phyloP scores from a whole-genome alignment of 2,113 vertebrate genomes.

The Poecile atricapillus region DNA sequence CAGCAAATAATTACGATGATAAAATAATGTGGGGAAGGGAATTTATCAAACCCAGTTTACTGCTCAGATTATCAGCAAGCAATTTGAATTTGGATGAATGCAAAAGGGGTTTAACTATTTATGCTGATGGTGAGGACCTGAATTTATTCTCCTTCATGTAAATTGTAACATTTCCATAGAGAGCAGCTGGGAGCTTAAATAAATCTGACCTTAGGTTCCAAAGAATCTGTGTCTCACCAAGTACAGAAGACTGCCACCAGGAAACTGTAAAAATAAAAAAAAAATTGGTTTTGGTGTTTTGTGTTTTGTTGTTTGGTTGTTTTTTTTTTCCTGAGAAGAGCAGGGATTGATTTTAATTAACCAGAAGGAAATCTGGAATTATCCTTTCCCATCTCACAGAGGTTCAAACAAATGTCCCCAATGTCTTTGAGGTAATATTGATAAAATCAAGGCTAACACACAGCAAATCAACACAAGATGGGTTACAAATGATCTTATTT shows the following conservation, averaged over 20 bases:
- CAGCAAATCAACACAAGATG: neutral
- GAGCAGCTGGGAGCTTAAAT: neutral
- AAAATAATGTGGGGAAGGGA: slow-evolving; percentile 6
- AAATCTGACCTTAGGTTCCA: neutral
- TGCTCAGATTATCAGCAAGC: neutral
- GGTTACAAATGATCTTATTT: neutral
- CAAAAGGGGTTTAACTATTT: neutral
- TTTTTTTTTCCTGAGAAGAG: neutral
- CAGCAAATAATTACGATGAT: slow-evolving; percentile 33
- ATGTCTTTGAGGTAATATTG: neutral
- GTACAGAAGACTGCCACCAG: neutral
- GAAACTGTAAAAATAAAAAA: neutral
- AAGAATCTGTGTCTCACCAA: neutral
- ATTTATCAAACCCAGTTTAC: slow-evolving; percentile 24
- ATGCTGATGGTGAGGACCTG: neutral
- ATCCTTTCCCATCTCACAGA: neutral
- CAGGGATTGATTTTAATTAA: neutral
- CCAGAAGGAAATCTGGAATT: neutral
- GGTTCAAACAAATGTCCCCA: neutral
- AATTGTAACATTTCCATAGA: neutral
- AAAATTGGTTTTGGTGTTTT: neutral
- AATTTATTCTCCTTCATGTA: neutral
- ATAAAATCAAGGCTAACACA: neutral
- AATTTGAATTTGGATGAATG: neutral
- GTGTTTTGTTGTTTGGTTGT: neutral